Percentiles rank a stretch among this genome's conserved stretches.
These are phyloP conservation scores for Chloroclystis v-ata DNA, from an alignment of 2,888 invertebrate genomes.

Conservation along the genomic window DNA sequence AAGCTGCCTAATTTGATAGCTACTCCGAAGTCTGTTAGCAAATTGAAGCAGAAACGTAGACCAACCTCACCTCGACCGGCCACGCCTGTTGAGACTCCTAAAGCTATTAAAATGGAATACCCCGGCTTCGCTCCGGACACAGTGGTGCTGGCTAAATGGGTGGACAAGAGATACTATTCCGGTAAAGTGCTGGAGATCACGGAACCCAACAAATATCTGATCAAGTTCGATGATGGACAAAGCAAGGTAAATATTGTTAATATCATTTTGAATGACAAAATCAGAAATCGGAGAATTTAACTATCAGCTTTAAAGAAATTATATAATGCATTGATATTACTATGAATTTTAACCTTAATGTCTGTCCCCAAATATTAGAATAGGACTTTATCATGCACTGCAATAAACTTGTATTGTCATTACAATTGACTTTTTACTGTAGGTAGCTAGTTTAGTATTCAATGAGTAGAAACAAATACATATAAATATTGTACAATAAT, in stretches of 20 bases:
- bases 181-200: constrained; percentile 78
- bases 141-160: constrained; percentile 82
- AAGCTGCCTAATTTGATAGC: constrained; percentile 55
- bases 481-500: too few relatives aligned
- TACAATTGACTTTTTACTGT: too few relatives aligned
- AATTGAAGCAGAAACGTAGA: constrained; percentile 62
- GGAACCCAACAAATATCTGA: constrained; percentile 78
- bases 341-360: too few relatives aligned
- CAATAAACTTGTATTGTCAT: too few relatives aligned
- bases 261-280: too few relatives aligned
- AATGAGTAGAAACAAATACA: too few relatives aligned
- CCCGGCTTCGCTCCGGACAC: constrained; percentile 64
- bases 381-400: too few relatives aligned
- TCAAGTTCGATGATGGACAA: constrained; percentile 81
- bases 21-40: constrained; percentile 66
- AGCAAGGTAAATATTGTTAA: constrained; percentile 53
- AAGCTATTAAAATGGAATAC: constrained; percentile 52
- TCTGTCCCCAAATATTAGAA: too few relatives aligned
- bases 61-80: constrained; percentile 67
- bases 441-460: too few relatives aligned
- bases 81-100: constrained; percentile 61
- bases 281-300: too few relatives aligned
- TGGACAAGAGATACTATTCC: constrained; percentile 82
- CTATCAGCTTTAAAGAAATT: not conserved
- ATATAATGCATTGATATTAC: too few relatives aligned